Evolutionary conservation across 2,113 vertebrate genomes (phyloP).

Genomic region (Xenopus laevis): DNA sequence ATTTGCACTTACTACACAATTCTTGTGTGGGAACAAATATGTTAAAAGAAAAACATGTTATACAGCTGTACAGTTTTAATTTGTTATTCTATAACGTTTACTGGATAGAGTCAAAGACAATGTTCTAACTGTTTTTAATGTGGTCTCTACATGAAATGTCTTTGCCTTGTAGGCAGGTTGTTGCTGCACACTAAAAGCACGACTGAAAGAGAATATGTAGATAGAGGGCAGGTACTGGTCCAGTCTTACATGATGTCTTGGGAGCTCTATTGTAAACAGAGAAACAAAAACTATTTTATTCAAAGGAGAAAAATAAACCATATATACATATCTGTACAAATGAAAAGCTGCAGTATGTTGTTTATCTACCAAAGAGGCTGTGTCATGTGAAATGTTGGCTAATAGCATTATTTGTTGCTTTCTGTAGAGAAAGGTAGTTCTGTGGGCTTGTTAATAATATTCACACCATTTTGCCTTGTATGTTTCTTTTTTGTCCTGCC

Average conservation of each 20-base stretch:
- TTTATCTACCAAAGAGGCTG: conserved; percentile 94
- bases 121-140: conserved; percentile 57
- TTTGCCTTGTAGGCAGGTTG: conserved; percentile 47
- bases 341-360: conserved; percentile 58
- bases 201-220: conserved; percentile 59
- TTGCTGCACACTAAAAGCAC: conserved; percentile 65
- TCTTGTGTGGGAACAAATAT: no score
- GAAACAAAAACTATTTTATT: conserved; percentile 49
- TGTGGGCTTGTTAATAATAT: conserved; percentile 44
- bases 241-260: conserved; percentile 57
- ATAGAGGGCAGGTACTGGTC: conserved; percentile 70
- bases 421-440: background rate
- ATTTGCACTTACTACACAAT: conserved; percentile 65
- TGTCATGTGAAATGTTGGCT: conserved; percentile 55
- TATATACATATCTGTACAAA: conserved; percentile 63
- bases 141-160: conserved; percentile 28
- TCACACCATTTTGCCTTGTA: conserved; percentile 56
- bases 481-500: conserved; percentile 38
- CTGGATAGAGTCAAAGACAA: conserved; percentile 53
- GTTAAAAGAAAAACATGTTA: conserved; percentile 57
- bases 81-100: conserved; percentile 61
- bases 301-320: conserved; percentile 55
- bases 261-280: conserved; percentile 63
- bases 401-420: no score
- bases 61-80: conserved; percentile 64